phyloP scores from a whole-genome alignment of 2,888 invertebrate species.

The Trachelus iudaicus region DNA sequence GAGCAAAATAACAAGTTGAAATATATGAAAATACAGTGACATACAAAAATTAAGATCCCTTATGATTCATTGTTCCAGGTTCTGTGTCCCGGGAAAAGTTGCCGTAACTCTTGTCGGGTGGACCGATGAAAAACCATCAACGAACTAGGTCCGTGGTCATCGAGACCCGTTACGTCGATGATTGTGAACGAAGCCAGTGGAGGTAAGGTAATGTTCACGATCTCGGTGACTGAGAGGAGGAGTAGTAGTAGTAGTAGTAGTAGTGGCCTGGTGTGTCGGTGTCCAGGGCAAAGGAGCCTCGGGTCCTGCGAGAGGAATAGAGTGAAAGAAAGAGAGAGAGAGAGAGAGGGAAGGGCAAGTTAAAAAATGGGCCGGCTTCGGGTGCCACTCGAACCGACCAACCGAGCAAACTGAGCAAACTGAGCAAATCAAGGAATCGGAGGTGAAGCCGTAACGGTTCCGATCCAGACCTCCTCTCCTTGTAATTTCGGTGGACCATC shows the following conservation, averaged over 20 bases:
- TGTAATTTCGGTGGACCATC: slow-evolving; percentile 31
- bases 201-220: neutral
- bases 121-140: neutral
- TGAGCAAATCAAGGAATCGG: neutral
- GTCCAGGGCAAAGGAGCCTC: neutral
- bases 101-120: neutral
- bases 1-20: too few relatives aligned
- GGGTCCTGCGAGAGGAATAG: neutral
- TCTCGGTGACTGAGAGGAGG: neutral
- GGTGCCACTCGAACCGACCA: neutral
- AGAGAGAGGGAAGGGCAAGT: neutral
- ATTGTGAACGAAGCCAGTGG: neutral
- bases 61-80: too few relatives aligned
- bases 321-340: neutral
- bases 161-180: neutral
- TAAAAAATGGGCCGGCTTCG: slow-evolving; percentile 21
- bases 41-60: too few relatives aligned
- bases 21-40: too few relatives aligned
- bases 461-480: slow-evolving; percentile 29
- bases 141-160: neutral
- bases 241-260: too few relatives aligned
- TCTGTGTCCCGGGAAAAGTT: neutral
- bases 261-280: neutral
- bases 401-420: slow-evolving; percentile 5
- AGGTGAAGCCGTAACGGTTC: slow-evolving; percentile 38